Evolutionary conservation across 2,797 vertebrate genomes (phyloP), one percentile per base, ranked within the genome.

Genomic region (Platyrinchus mystaceus): DNA sequence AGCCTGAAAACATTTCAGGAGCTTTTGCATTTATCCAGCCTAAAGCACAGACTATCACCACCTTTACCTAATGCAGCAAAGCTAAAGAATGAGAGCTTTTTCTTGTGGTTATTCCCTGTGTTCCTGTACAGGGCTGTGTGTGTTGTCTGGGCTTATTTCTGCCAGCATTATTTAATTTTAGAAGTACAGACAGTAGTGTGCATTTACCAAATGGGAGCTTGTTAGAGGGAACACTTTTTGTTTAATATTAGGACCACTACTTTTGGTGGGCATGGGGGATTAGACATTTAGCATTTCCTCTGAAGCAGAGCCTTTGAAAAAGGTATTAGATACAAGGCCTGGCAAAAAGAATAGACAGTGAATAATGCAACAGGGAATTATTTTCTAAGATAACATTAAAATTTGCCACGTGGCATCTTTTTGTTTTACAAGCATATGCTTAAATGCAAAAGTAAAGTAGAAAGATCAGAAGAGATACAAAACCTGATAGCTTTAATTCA

Each of bases 391-490:
- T 53, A 87, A 46, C 50, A 50, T 47, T 76, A 63, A 84, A 71
- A 56, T 92, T 69, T 80, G 15, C 83, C 43, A 68, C 9, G 19
- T 37, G 21, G 27, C 69, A 49, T n/a, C 55, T 73, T 92, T 90
- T 50, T 91, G 76, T 82, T 96, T 93, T 86, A 90, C 59, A 94
- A 59, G 82, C 30, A 52, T n/a, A 20, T 43, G 47, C 49, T 86
- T 89, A 96, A 86, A 76, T 58, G 82, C 21, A 63, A 46, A 71
- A 63, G 30, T 23, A 36, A 79, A 95, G 53, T 56, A n/a, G 36
- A 73, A 81, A 80, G 77, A 95, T 75, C 79, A 92, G 79, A 91
- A 70, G 59, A 96, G 59, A 59, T 70, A n/a, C 37, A 90, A 90
- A 94, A 63, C 28, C 43, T 6, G 23, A 87, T 34, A 53, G 50